Conservation (phyloP, 2,113 vertebrate genomes). For the Alectura lathami region DNA sequence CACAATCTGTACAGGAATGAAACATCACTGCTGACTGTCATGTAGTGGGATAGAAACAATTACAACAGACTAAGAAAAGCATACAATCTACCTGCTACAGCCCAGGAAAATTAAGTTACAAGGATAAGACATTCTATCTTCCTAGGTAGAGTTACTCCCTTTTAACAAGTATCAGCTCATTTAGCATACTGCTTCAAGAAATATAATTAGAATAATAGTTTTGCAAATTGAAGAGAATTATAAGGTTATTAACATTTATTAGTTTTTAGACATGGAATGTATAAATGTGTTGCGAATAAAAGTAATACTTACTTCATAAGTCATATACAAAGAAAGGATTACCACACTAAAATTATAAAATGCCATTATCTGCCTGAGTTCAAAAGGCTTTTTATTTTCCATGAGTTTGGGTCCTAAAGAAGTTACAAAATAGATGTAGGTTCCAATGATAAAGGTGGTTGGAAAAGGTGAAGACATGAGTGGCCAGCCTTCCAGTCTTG, state of each 20-base stretch:
- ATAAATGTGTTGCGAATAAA: neutral
- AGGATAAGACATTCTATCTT: neutral
- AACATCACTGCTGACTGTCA: neutral
- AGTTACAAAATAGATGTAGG: constrained; percentile 91
- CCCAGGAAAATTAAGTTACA: neutral
- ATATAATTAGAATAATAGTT: neutral
- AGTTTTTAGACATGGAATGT: neutral
- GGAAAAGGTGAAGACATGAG: constrained; percentile 93
- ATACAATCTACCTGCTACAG: neutral
- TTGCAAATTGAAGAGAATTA: neutral
- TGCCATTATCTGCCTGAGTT: constrained; percentile 86
- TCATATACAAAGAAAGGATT: constrained; percentile 90
- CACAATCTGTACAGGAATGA: neutral
- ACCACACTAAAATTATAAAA: constrained; percentile 92
- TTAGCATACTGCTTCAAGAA: neutral
- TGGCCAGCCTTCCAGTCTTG: constrained; percentile 85
- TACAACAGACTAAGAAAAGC: neutral
- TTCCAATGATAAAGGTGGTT: constrained; percentile 85
- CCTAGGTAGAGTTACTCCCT: neutral
- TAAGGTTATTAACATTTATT: neutral
- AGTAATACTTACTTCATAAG: constrained; percentile 87
- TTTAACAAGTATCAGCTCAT: neutral
- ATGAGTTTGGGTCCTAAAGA: constrained; percentile 91
- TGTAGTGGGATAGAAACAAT: neutral
- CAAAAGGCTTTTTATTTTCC: constrained; percentile 94